Base-by-base conservation (phyloP, 2,888 invertebrate species). In the Pelosia muscerda region DNA sequence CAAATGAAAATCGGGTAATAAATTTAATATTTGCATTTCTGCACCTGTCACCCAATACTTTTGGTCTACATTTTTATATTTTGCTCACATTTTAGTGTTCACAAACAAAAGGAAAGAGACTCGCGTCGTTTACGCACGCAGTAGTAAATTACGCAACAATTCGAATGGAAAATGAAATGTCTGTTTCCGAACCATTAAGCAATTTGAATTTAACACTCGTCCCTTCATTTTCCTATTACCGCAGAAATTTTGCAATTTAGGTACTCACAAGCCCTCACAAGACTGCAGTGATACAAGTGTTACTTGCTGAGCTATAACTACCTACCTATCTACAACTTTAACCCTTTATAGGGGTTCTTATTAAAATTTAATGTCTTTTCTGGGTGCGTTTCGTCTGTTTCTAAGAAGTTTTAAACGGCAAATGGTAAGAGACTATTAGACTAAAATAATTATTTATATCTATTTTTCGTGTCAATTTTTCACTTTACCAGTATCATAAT, bases 101-200 rank as follows among this genome's bases (percentile, higher is more conserved):
- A 78, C 89, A 90, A 90, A 92, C 90, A 92, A 92, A 90, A 89
- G 88, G n/a, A n/a, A 86, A 86, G 82, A 76, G 77, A 75, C 77
- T 71, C 84, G 86, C 87, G 83, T 88, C 89, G 88, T 89, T 90
- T 90, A 89, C 89, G 88, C 88, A 89, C 88, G 87, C 88, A 84
- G 88, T 86, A 89, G 88, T 93, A 92, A 94, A 94, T 93, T 92
- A 92, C 92, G 89, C 81, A 91, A 88, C 90, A 91, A 90, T 92
- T 91, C 91, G 89, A 90, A 93, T 91, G 94, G 94, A 95, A 95
- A 95, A 95, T 95, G 94, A 94, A 94, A 95, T 92, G 92, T 90
- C 88, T 92, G 91, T 88, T 93, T 90, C 91, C 91, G 85, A 89
- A 85, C 93, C 94, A 94, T 94, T 94, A 92, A 90, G 88, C 94